Evolutionary conservation across 2,113 vertebrate species (phyloP), one percentile per base, ranked within the genome.

Genomic region (Lepisosteus osseus): DNA sequence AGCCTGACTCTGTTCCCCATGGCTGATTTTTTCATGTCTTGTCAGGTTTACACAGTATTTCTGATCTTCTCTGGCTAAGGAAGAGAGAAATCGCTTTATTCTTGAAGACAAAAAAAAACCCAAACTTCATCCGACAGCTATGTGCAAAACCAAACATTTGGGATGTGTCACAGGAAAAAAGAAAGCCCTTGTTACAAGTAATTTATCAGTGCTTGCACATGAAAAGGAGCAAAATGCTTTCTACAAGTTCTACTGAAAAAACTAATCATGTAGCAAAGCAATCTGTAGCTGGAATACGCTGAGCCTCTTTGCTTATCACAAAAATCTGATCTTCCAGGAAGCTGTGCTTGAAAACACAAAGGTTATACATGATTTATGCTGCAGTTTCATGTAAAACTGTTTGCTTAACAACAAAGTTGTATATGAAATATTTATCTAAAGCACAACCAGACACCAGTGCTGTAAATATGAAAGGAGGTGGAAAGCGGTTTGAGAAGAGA

Each of bases 191-290:
- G 51, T 72, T 72, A 56, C 61, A 11, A 40, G 12, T 11, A 43
- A 67, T 67, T 72, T 65, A 61, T 72, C 71, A 67, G 65, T 42
- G 55, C 6, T 11, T 62, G 65, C 61, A 62, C 44, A 67, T 67
- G 64, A 61, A 56, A 59, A 17, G 11, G 29, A 43, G 4, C 29
- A 54, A 29, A 69, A 69, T 5, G 29, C 41, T 61, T 12, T 45
- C 9, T 41, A 69, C 42, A 55, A 43, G n/a, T 14, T 6, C 41
- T 3, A 29, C 14, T 15, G 17, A 54, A 12, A 4, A 44, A 47
- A 68, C 9, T 67, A 42, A 47, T 14, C 14, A 4, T 14, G 12
- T 66, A 66, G 45, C 29, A 29, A 29, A 29, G 29, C 29, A 51
- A 51, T 51, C 45, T 6, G 45, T 66, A 66, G 14, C 64, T 66